Conservation (phyloP, 1,140 invertebrate species). For the Gonioctena quinquepunctata region DNA sequence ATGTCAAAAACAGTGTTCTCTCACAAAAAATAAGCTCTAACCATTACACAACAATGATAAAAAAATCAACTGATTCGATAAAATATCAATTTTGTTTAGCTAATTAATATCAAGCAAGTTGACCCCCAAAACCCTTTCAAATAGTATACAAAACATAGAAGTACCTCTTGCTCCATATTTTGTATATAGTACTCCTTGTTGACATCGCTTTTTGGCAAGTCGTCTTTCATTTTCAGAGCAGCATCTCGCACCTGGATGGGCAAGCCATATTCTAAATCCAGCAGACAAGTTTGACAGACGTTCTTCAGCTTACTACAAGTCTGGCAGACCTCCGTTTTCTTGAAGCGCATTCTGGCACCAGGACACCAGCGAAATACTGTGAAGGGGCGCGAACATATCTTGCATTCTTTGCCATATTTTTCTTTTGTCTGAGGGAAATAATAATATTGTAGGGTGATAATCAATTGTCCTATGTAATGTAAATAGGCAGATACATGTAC, state of each 20-base stretch:
- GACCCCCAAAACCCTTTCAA: too few species aligned
- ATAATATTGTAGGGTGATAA: too few species aligned
- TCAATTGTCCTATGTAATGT: too few species aligned
- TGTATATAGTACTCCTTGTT: slow-evolving; percentile 99
- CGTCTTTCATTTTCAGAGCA: slow-evolving; percentile 92
- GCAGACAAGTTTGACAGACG: slow-evolving; percentile 97
- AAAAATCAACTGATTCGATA: too few species aligned
- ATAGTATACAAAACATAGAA: too few species aligned
- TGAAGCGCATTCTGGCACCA: slow-evolving; percentile 98
- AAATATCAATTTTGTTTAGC: too few species aligned
- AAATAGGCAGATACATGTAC: too few species aligned
- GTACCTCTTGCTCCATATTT: slow-evolving; percentile 84
- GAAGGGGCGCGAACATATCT: slow-evolving; percentile 97
- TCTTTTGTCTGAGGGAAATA: slow-evolving; percentile 99
- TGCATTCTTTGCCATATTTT: slow-evolving; percentile 98
- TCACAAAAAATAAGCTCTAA: too few species aligned
- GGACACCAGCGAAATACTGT: slow-evolving; percentile 98
- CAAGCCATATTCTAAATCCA: slow-evolving; percentile 97
- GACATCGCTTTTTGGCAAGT: slow-evolving; percentile 94
- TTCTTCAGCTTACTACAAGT: slow-evolving; percentile 98
- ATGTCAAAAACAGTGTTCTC: too few species aligned
- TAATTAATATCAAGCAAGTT: too few species aligned
- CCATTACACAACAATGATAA: too few species aligned
- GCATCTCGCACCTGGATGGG: slow-evolving; percentile 91
- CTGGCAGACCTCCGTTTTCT: slow-evolving; percentile 99